Base-by-base conservation (phyloP, 2,113 vertebrate species). In the Podocnemis expansa region DNA sequence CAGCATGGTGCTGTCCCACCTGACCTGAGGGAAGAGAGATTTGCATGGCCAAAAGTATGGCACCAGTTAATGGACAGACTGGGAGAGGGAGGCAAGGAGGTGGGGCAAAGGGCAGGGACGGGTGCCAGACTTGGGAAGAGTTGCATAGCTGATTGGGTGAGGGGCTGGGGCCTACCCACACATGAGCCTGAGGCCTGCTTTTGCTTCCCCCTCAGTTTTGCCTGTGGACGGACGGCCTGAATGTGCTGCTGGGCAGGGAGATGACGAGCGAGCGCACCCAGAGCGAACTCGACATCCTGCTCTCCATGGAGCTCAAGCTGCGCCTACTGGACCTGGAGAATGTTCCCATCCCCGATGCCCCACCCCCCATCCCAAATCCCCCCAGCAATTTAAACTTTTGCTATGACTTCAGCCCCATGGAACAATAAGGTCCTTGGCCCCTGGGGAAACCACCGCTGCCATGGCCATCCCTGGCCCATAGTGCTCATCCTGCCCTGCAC, bases 381-480 rank as follows among this genome's bases (percentile, higher is more conserved):
- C 99, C 99, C n/a, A 99, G 98, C 97, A 99, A 99, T 97, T 98
- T 98, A 97, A 99, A 99, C 97, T 99, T 99, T 98, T 99, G 99
- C 98, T 99, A 99, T 3, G 98, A 99, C 97, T 99, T 99, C 95
- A 99, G 98, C 94, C 99, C 99, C 3, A 90, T 98, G 2, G 99
- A 99, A 88, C 98, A 99, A 89, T 99, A 95, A 97, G 54, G n/a
- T 88, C 81, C 78, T 88, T 38, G 52, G 11, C 54, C 34, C 51
- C 9, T 5, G 51, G 51, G 51, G 14, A 12, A 47, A 47, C 47
- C 47, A 14, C 80, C 82, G 51, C 31, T 67, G 38, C 6, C 16
- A 17, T 4, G 10, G 49, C 49, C 49, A 51, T 13, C 11, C 11
- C 51, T 17, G 0, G 0, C 76, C 24, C 31, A 10, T 4, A 2